phyloP scores from a whole-genome alignment of 2,888 invertebrate species.

The Eurytoma adleriae region DNA sequence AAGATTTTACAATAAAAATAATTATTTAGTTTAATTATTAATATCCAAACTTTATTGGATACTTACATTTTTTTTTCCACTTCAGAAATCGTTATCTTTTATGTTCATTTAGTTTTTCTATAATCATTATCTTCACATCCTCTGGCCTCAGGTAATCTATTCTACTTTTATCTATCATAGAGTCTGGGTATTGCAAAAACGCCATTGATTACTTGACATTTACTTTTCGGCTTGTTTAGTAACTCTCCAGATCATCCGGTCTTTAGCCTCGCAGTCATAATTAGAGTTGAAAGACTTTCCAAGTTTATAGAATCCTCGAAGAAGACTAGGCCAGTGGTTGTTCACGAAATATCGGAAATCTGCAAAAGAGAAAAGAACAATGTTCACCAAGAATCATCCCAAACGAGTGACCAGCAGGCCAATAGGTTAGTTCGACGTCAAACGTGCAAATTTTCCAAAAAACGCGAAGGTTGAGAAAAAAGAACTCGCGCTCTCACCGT shows the following conservation, averaged over 20 bases:
- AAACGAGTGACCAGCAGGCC: not conserved
- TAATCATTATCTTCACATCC: conserved; percentile 35
- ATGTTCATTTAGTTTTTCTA: conserved; percentile 34
- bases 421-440: conserved; percentile 17
- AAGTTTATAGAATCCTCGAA: conserved; percentile 14
- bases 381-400: not conserved
- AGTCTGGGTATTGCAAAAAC: conserved; percentile 40
- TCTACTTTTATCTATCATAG: conserved; percentile 37
- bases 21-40: not conserved
- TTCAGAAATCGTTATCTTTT: conserved; percentile 53
- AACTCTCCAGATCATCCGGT: conserved; percentile 14
- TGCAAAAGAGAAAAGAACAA: conserved; percentile 27
- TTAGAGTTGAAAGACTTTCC: not conserved
- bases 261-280: not conserved
- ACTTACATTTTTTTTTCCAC: conserved; percentile 35
- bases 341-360: conserved; percentile 46
- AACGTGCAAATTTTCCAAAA: not conserved
- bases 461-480: not conserved
- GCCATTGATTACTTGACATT: conserved; percentile 45
- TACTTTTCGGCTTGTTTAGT: not conserved
- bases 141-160: conserved; percentile 37
- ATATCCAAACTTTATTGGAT: not conserved
- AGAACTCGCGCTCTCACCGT: not conserved
- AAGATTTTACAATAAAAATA: not conserved
- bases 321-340: conserved; percentile 24